Evolutionary conservation across 2,888 invertebrate genomes (phyloP), one percentile per base, ranked within the genome.

Genomic region (Plagiodera versicolora): DNA sequence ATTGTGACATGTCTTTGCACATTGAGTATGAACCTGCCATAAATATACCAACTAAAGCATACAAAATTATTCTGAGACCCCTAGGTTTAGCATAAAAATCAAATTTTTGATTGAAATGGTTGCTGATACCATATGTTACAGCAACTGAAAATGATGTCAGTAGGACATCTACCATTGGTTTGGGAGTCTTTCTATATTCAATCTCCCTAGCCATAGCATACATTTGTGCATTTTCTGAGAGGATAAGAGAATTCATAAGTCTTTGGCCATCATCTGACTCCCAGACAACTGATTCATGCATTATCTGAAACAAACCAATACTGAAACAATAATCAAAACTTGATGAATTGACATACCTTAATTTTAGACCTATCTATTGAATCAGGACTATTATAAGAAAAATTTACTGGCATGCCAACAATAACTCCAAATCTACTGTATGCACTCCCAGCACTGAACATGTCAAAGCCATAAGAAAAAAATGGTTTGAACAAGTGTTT

Each of bases 171-270:
- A 85, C 74, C 1, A 86, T 76, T 1, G 87, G 77, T 74, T 87
- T 85, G 60, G 84, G 78, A 39, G 86, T 86, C 64, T 86, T 83
- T 1, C 85, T 76, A 79, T 86, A 85, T 59, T 89, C 76, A 54
- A 94, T 84, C 78, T 92, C 89, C 68, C 88, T 84, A 59, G 91
- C 92, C 20, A 94, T 86, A 0, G 89, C 92, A 82, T 91, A 94
- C 62, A 90, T 83, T 76, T 92, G 88, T 9, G 91, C 93, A 64
- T 89, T 86, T 64, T 91, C 89, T 11, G 90, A 88, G n/a, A 94
- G 75, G 2, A 91, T 78, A 24, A 94, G 74, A 0, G 92, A 85
- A 11, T 89, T 80, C 52, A 87, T 79, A 47, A 94, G 81, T 57
- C 85, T 77, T 67, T 84, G 77, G 0, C 89, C 90, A 59, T 82